These are phyloP conservation scores for Myotis myotis DNA, from an alignment of 2,797 vertebrate genomes.

Conservation along the genomic window DNA sequence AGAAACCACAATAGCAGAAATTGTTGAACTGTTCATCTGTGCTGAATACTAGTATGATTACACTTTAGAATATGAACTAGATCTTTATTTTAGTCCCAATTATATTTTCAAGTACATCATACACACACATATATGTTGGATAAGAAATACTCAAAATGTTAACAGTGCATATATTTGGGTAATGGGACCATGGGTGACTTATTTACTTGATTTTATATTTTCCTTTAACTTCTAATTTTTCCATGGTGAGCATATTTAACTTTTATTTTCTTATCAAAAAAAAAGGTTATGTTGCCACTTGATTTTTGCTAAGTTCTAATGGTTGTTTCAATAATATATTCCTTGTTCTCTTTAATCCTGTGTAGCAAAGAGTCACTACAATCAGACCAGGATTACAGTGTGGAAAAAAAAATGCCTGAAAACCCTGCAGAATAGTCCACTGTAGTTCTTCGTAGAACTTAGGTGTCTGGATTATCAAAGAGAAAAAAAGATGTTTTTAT, in stretches of 20 bases:
- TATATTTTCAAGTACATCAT: not conserved
- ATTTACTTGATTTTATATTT: not conserved
- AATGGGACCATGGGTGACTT: slow-evolving; percentile 10
- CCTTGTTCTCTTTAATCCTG: slow-evolving; percentile 9
- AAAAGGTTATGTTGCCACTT: not conserved
- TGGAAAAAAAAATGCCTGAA: not conserved
- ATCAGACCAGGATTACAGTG: not conserved
- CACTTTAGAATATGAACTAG: slow-evolving; percentile 2
- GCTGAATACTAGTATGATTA: slow-evolving; percentile 19
- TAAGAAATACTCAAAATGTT: slow-evolving; percentile 11
- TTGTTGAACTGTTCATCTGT: not conserved
- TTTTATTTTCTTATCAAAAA: slow-evolving; percentile 18
- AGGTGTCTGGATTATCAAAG: not conserved
- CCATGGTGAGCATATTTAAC: not conserved
- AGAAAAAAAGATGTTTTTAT: not conserved
- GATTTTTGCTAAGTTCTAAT: not conserved
- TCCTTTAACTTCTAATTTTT: slow-evolving; percentile 26
- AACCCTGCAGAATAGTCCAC: not conserved
- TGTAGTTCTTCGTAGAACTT: not conserved
- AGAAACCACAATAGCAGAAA: not conserved
- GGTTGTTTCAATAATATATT: not conserved
- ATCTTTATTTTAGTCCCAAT: slow-evolving; percentile 29
- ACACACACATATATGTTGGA: not conserved
- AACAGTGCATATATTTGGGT: not conserved
- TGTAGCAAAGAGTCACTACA: not conserved